Percentiles rank a stretch among this genome's conserved stretches.
These are phyloP conservation scores for Chloroclystis v-ata DNA, from an alignment of 2,888 invertebrate genomes.

Conservation along the genomic window DNA sequence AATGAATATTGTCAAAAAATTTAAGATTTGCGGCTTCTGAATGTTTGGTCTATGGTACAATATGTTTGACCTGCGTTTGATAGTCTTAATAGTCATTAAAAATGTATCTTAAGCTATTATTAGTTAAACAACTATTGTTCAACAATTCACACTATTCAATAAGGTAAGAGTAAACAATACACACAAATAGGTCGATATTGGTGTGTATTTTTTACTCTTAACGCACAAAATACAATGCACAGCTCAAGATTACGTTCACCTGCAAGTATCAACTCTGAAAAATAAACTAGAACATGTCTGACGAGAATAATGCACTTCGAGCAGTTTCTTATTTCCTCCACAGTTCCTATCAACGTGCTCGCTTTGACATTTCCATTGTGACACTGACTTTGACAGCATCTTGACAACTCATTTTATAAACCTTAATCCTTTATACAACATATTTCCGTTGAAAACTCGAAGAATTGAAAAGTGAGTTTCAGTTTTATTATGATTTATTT, in stretches of 20 bases:
- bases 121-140: too few species aligned
- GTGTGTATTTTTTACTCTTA: too few species aligned
- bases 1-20: neutral
- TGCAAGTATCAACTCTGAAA: neutral
- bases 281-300: neutral
- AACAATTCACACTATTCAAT: too few species aligned
- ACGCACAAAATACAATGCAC: too few species aligned
- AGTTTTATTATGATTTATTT: constrained; percentile 32
- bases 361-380: constrained; percentile 51
- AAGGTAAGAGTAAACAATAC: too few species aligned
- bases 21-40: neutral
- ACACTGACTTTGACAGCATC: constrained; percentile 59
- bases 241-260: too few species aligned
- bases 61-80: too few species aligned
- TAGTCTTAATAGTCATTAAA: too few species aligned
- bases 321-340: constrained; percentile 35
- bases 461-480: constrained; percentile 17
- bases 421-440: constrained; percentile 32
- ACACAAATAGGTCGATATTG: too few species aligned
- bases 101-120: neutral
- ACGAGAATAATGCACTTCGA: constrained; percentile 8
- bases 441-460: neutral
- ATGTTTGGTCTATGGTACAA: too few species aligned
- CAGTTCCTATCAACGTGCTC: constrained; percentile 37
- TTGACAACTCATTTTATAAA: constrained; percentile 23